Percentiles rank a stretch among this genome's conserved stretches.
Evolutionary conservation across 2,888 invertebrate species (phyloP).

Genomic region (Aphodius sticticus): DNA sequence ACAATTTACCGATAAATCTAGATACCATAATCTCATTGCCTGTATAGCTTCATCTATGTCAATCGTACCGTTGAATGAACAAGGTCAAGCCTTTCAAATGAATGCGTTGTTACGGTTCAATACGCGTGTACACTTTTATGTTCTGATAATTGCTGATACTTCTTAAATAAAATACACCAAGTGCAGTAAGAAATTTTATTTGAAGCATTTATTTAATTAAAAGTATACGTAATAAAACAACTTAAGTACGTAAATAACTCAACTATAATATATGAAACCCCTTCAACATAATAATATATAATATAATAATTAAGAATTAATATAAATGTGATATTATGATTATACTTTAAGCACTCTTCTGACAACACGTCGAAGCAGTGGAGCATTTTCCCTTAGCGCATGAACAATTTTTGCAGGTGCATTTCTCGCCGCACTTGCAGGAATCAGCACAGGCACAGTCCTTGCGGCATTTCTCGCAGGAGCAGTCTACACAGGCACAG

Average conservation of each 20-base stretch:
- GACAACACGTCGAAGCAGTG: neutral
- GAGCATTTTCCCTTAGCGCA: neutral
- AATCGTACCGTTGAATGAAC: neutral
- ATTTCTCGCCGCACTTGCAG: conserved; percentile 31
- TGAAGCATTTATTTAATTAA: neutral
- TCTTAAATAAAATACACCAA: neutral
- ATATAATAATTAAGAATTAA: no score
- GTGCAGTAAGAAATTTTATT: neutral
- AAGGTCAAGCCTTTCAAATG: neutral
- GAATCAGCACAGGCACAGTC: conserved; percentile 32
- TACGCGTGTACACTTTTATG: neutral
- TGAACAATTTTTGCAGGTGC: conserved; percentile 22
- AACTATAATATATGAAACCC: no score
- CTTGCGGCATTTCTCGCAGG: conserved; percentile 20
- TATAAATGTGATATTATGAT: neutral
- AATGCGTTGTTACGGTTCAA: neutral
- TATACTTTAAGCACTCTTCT: neutral
- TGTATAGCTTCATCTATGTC: neutral
- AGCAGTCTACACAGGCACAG: conserved; percentile 12
- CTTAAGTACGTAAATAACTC: no score
- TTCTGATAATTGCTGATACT: neutral
- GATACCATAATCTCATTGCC: neutral
- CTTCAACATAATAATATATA: no score
- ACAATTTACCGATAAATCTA: neutral
- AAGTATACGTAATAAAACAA: no score